Percentiles rank a stretch among this genome's conserved stretches.
phyloP scores from a whole-genome alignment of 1,140 invertebrate species.

The Dendrolimus kikuchii region DNA sequence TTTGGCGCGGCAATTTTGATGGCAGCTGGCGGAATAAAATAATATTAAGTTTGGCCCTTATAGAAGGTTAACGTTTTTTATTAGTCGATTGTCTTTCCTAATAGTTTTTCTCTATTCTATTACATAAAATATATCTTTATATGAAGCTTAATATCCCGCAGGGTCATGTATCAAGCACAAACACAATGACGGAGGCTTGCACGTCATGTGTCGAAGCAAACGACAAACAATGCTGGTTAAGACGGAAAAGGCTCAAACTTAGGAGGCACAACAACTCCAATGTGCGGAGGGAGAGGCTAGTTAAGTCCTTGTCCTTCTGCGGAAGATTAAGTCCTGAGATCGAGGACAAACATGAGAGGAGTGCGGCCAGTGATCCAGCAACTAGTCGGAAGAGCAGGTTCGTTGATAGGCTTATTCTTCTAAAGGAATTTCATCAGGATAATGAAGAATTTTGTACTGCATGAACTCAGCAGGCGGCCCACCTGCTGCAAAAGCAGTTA shows the following conservation, averaged over 20 bases:
- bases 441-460: not conserved
- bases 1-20: too few relatives aligned
- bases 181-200: conserved; percentile 76
- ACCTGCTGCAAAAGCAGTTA: too few relatives aligned
- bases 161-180: conserved; percentile 75
- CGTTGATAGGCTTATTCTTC: conserved; percentile 3
- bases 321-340: conserved; percentile 73
- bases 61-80: too few relatives aligned
- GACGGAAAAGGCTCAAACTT: conserved; percentile 79
- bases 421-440: not conserved
- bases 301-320: conserved; percentile 80
- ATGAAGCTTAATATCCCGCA: conserved; percentile 14
- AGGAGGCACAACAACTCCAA: conserved; percentile 53
- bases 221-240: conserved; percentile 68
- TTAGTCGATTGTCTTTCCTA: too few relatives aligned
- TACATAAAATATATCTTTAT: not conserved
- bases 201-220: conserved; percentile 67
- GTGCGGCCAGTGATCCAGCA: conserved; percentile 75
- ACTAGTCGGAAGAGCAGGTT: conserved; percentile 69
- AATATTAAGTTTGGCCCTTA: too few relatives aligned
- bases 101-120: not conserved
- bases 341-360: conserved; percentile 70
- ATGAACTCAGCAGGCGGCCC: not conserved
- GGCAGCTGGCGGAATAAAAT: too few relatives aligned
- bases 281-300: conserved; percentile 52